Conservation (phyloP, 2,888 invertebrate species). For the Drosophila setosimentum region DNA sequence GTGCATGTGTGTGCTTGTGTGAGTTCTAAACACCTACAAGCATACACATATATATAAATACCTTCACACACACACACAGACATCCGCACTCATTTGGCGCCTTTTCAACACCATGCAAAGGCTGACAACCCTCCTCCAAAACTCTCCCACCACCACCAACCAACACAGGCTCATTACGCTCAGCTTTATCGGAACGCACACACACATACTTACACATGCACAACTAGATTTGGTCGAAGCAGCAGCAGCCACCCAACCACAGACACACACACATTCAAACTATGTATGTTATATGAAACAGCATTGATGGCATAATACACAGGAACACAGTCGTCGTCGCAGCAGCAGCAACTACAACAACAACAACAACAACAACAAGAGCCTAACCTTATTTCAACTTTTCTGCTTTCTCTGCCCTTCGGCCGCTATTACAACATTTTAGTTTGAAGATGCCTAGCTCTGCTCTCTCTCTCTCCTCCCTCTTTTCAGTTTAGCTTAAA, state of each 20-base stretch:
- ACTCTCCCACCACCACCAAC: slow-evolving; percentile 46
- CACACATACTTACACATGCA: slow-evolving; percentile 20
- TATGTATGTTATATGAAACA: slow-evolving; percentile 68
- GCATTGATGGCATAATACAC: slow-evolving; percentile 81
- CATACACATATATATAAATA: slow-evolving; percentile 23
- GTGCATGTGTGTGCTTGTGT: slow-evolving; percentile 21
- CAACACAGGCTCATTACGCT: slow-evolving; percentile 75
- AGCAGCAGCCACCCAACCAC: slow-evolving; percentile 29
- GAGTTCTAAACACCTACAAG: slow-evolving; percentile 75
- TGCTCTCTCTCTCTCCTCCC: slow-evolving; percentile 34
- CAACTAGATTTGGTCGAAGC: slow-evolving; percentile 53
- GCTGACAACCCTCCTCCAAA: slow-evolving; percentile 49
- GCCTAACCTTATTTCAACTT: slow-evolving; percentile 76
- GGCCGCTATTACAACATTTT: slow-evolving; percentile 75
- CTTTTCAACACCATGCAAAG: slow-evolving; percentile 70
- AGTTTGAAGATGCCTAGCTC: slow-evolving; percentile 64
- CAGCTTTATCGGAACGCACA: slow-evolving; percentile 72
- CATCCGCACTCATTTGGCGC: slow-evolving; percentile 70
- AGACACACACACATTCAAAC: slow-evolving; percentile 56
- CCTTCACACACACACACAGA: slow-evolving; percentile 23
- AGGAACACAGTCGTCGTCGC: slow-evolving; percentile 1
- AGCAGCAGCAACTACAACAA: slow-evolving; percentile 48
- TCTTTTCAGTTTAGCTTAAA: slow-evolving; percentile 51
- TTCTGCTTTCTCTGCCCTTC: slow-evolving; percentile 63
- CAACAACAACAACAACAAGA: slow-evolving; percentile 39